Base-by-base conservation (phyloP, 2,888 invertebrate species). In the Malachius bipustulatus region DNA sequence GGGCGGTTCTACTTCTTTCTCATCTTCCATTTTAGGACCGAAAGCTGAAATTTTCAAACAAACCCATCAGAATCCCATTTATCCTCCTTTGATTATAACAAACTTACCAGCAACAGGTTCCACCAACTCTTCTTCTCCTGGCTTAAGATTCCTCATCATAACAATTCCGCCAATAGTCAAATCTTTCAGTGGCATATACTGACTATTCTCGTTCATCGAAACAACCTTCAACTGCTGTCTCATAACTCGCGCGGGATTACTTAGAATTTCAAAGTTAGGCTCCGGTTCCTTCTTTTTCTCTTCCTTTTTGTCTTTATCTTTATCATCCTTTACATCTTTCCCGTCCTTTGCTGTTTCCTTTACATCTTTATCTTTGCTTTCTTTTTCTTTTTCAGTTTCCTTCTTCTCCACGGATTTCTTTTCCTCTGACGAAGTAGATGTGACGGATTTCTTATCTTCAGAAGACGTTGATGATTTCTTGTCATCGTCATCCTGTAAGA, bases 1-100 rank as follows among this genome's bases (percentile, higher is more conserved):
- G 55, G 96, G 96, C 28, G 94, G 90, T 53, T 91, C 91, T 0
- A 96, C 93, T 63, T 97, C 96, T 54, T 89, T 89, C 51, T 90
- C 91, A 54, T 96, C 96, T 45, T 93, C 94, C 11, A 82, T 77
- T 59, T 87, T 87, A 2, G 85, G 88, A 1, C 89, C 89, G 52
- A 83, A 87, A 1, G 88, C 88, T 58, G 54, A 36, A 57, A 58
- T 43, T n/a, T n/a, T n/a, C 6, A n/a, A 19, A 19, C 24, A n/a
- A 19, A 19, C 6, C 6, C 24, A 19, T 19, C 6, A 19, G 6
- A 19, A 19, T 6, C 24, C 24, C 6, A 19, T 19, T 19, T 19
- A n/a, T 19, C 24, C 24, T 19, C n/a, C 24, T 19, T 19, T 19
- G 6, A 8, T 19, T 19, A 19, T n/a, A 19, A 8, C 6, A 8